Evolutionary conservation across 2,888 invertebrate species (phyloP), one percentile per base, ranked within the genome.

Genomic region (Malthinus flaveolus): DNA sequence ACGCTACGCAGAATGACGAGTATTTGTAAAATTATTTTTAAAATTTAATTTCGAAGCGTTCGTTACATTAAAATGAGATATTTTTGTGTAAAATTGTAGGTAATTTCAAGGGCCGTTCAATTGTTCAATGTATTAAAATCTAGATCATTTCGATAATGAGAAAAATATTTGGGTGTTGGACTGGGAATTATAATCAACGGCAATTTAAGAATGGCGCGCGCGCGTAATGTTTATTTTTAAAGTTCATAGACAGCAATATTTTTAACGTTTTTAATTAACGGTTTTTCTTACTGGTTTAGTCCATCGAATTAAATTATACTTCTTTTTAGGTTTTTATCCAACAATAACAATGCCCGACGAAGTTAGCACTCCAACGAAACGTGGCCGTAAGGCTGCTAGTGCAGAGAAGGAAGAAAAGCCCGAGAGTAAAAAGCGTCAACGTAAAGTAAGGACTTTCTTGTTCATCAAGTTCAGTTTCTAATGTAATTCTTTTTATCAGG

Each of bases 151-250:
- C 5, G 5, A 5, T 23, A 23, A 23, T 23, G 23, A 23, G 23
- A 3, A 42, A n/a, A 42, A 15, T 42, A 42, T 42, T 42, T 15
- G 15, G 39, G 39, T 42, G 39, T 13, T 23, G 15, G 13, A 13
- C 23, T 9, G 10, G 23, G 23, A 9, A 42, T 23, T 15, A 15
- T 45, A 32, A 45, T 45, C 23, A 23, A 12, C 31, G 7, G 31
- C 11, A 31, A 45, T 32, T 45, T 11, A 45, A 45, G 31, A 10
- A 45, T 45, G 31, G 45, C 32, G 45, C 45, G 32, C 32, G 45
- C 45, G 45, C 45, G 45, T 42, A 42, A 42, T 23, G 9, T 42
- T 1, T 1, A 42, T 11, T 15, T 42, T 42, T 42, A 23, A 42
- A 42, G 39, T 42, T 42, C 1, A 7, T 23, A 23, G 5, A 23